Conservation (phyloP, 2,113 vertebrate genomes). For the Albula glossodonta region DNA sequence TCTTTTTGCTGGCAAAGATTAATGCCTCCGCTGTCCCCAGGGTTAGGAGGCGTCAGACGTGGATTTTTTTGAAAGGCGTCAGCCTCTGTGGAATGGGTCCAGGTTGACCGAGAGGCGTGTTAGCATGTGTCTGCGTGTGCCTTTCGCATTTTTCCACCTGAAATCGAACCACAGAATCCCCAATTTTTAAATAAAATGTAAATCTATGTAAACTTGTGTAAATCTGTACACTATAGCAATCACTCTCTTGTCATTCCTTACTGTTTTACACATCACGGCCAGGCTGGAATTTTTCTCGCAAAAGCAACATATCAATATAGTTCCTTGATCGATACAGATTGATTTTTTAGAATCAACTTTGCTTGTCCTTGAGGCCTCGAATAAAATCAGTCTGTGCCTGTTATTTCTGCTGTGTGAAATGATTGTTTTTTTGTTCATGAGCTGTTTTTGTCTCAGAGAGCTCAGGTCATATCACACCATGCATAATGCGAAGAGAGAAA, state of each 20-base stretch:
- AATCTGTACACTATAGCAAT: not conserved
- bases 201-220: not conserved
- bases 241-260: not conserved
- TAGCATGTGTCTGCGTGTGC: not conserved
- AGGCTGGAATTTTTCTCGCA: not conserved
- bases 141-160: no score
- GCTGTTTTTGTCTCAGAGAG: not conserved
- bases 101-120: not conserved
- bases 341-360: not conserved
- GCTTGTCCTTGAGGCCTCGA: not conserved
- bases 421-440: not conserved
- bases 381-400: not conserved
- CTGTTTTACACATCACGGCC: not conserved
- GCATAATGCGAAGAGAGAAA: not conserved
- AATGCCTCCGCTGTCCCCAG: constrained; percentile 12
- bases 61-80: not conserved
- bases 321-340: not conserved
- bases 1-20: constrained; percentile 18
- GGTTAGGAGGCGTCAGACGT: constrained; percentile 4
- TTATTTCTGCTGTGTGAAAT: not conserved
- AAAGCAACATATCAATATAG: not conserved
- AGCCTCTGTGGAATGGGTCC: not conserved
- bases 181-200: not conserved
- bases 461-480: not conserved
- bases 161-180: not conserved